Percentiles rank a stretch among this genome's conserved stretches.
phyloP scores from a whole-genome alignment of 2,113 vertebrate genomes.

The Periophthalmodon schlosseri region DNA sequence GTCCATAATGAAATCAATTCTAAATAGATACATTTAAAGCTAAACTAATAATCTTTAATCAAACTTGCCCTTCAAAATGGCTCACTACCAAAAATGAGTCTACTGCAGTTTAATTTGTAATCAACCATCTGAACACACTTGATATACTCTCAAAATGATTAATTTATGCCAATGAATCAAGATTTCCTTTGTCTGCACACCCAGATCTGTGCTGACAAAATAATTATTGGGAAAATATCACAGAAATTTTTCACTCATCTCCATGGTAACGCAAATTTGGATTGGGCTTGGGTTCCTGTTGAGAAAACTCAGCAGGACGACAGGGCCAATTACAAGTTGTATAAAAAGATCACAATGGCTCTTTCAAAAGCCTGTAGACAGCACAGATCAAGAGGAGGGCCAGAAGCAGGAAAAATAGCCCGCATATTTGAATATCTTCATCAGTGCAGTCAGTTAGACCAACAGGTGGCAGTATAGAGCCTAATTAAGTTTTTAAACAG shows the following conservation, averaged over 20 bases:
- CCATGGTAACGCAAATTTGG: conserved; percentile 51
- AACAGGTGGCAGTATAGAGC: neutral
- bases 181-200: conserved; percentile 20
- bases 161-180: conserved; percentile 38
- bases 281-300: conserved; percentile 25
- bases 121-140: conserved; percentile 64
- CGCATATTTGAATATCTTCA: neutral
- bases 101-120: conserved; percentile 50
- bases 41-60: conserved; percentile 39
- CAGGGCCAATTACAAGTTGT: conserved; percentile 50
- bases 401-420: neutral
- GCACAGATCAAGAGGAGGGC: neutral
- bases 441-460: neutral
- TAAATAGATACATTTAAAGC: neutral
- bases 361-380: conserved; percentile 21
- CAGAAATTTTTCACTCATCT: conserved; percentile 29
- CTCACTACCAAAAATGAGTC: conserved; percentile 37
- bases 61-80: conserved; percentile 61
- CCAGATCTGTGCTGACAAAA: conserved; percentile 26
- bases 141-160: conserved; percentile 34
- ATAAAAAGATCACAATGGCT: conserved; percentile 47
- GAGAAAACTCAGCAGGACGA: conserved; percentile 35
- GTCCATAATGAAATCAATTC: neutral
- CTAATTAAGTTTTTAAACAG: neutral
- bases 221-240: conserved; percentile 8